Evolutionary conservation across 1,140 invertebrate genomes (phyloP), one percentile per base, ranked within the genome.

Genomic region (Araneus ventricosus): DNA sequence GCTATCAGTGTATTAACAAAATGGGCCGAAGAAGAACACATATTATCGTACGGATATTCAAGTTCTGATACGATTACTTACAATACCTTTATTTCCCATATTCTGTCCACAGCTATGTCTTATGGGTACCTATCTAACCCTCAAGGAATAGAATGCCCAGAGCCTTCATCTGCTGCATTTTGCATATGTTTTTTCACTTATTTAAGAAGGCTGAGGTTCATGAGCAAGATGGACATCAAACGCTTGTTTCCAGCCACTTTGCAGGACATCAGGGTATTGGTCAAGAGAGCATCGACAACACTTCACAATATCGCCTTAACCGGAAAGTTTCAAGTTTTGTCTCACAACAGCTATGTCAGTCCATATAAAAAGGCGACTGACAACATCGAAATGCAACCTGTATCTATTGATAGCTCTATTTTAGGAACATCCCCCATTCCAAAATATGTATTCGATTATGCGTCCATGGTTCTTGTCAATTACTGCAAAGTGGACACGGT

Each of bases 101-200:
- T 91, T 4, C 20, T 91, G 8, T 30, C 61, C 67, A 80, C 85
- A 10, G 80, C 80, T 24, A 61, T 85, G 85, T 14, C 17, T 8
- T 57, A 84, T 27, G 59, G 80, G 8, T 84, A 85, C 37, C 59
- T 88, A 5, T 67, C 87, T 37, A 41, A 24, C n/a, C 20, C 34
- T 14, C 45, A 7, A 30, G 30, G 27, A n/a, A 14, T n/a, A 17
- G 39, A 10, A 14, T 8, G n/a, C 41, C 70, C 10, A 20, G 30
- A 14, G 4, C 8, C 34, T 2, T 45, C 87, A 41, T 24, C 90
- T 20, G 90, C 80, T 84, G 52, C 20, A 37, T 63, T 84, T 4
- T 91, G 90, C n/a, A 20, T 91, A 63, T 67, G 79, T 1, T 91
- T 91, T 85, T 70, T 91, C n/a, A 84, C 67, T 5, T 91, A 63